These are phyloP conservation scores for Botrylloides violaceus DNA, from an alignment of 23 tunicate genomes.

Conservation along the genomic window DNA sequence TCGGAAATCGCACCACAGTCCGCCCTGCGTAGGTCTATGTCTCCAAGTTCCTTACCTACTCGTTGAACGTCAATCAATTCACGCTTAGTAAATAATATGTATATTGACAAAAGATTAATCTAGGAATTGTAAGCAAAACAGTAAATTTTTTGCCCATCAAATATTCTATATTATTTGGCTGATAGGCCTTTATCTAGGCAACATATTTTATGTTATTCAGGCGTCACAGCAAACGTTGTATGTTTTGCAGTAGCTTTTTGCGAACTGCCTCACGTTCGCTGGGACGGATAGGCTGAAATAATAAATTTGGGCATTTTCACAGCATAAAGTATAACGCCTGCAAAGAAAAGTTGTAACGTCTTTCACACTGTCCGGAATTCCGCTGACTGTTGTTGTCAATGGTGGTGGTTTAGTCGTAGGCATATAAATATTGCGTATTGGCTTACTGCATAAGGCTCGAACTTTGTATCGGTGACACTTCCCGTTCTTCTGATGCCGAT, in stretches of 20 bases:
- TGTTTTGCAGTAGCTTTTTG: neutral
- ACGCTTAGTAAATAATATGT: too few species aligned
- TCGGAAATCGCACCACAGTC: too few species aligned
- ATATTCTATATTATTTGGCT: too few species aligned
- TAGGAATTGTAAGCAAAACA: too few species aligned
- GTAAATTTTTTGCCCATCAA: too few species aligned
- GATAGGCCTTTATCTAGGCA: too few species aligned
- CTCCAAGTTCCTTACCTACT: too few species aligned
- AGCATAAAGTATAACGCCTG: neutral
- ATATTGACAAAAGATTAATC: too few species aligned
- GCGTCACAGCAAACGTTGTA: neutral
- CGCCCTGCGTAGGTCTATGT: too few species aligned
- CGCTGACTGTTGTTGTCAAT: neutral
- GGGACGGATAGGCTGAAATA: neutral
- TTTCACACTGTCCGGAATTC: neutral
- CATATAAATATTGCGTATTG: neutral
- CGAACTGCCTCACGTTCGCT: neutral
- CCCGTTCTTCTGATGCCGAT: conserved; percentile 35
- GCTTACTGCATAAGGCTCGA: conserved; percentile 55
- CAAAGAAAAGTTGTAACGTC: neutral
- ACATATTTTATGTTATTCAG: too few species aligned
- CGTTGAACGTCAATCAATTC: too few species aligned
- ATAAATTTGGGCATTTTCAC: neutral
- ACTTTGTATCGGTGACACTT: conserved; percentile 56
- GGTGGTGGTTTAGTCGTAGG: conserved; percentile 2